These are phyloP conservation scores for Tachysurus vachellii DNA, from an alignment of 2,113 vertebrate species.

Conservation along the genomic window DNA sequence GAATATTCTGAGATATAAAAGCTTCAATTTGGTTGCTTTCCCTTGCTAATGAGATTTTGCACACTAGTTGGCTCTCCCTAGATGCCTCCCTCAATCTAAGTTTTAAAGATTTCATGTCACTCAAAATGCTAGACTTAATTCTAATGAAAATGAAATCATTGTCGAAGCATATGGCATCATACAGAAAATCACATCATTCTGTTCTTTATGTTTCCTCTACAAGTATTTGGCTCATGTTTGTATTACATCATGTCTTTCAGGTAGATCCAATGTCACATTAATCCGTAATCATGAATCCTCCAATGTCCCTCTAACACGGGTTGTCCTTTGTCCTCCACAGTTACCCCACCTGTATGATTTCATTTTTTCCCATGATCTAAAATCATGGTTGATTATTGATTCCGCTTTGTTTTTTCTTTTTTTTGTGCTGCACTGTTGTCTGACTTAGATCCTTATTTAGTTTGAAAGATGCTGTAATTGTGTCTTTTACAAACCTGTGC, in stretches of 20 bases:
- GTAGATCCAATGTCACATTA: not conserved
- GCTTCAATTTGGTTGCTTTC: not conserved
- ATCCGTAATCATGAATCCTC: not conserved
- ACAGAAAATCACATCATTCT: not conserved
- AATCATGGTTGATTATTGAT: not conserved
- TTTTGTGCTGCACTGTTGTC: not conserved
- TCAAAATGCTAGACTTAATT: not conserved
- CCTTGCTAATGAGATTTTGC: not conserved
- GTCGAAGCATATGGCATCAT: not conserved
- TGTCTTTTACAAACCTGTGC: not conserved
- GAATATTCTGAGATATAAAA: not conserved
- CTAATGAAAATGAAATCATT: not conserved
- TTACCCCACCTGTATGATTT: not conserved
- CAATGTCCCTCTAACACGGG: not conserved
- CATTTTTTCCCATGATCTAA: not conserved
- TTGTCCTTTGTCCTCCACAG: not conserved
- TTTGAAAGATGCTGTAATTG: not conserved
- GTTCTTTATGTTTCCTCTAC: not conserved
- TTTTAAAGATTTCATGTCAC: not conserved
- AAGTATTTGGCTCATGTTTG: not conserved
- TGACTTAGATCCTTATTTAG: not conserved
- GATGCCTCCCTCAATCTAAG: not conserved
- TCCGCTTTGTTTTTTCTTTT: too few relatives aligned
- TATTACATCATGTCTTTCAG: not conserved
- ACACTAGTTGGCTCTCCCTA: not conserved